Percentiles rank a stretch among this genome's conserved stretches.
Evolutionary conservation across 2,888 invertebrate genomes (phyloP).

Genomic region (Pseudanteris insignis): DNA sequence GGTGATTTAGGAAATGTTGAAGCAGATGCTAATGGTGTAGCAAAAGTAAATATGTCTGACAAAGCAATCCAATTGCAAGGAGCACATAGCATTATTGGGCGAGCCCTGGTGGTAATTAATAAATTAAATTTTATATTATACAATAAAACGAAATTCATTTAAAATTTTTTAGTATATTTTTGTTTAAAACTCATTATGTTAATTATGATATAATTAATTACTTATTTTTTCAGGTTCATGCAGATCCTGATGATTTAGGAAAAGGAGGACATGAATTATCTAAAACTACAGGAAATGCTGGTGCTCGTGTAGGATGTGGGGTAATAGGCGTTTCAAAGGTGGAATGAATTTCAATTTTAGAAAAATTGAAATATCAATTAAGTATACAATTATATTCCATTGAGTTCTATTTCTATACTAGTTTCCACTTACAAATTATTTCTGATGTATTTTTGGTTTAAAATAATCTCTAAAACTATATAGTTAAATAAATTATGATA

Average conservation of each 20-base stretch:
- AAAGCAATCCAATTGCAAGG: conserved; percentile 75
- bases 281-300: conserved; percentile 94
- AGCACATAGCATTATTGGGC: conserved; percentile 80
- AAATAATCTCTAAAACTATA: too few relatives aligned
- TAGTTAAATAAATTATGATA: too few relatives aligned
- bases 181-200: too few relatives aligned
- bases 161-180: too few relatives aligned
- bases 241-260: conserved; percentile 93
- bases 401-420: neutral
- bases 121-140: too few relatives aligned
- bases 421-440: neutral
- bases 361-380: conserved; percentile 1
- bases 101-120: conserved; percentile 77
- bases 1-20: conserved; percentile 91
- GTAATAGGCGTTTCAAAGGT: conserved; percentile 80
- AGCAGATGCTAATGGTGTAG: conserved; percentile 72
- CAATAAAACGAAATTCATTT: too few relatives aligned
- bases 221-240: conserved; percentile 61
- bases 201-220: too few relatives aligned
- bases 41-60: conserved; percentile 75
- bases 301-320: conserved; percentile 87
- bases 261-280: conserved; percentile 91
- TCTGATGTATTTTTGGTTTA: too few relatives aligned
- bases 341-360: conserved; percentile 49
- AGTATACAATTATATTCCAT: neutral